These are phyloP conservation scores for Petaurus breviceps DNA, from an alignment of 2,113 vertebrate species.

Conservation along the genomic window DNA sequence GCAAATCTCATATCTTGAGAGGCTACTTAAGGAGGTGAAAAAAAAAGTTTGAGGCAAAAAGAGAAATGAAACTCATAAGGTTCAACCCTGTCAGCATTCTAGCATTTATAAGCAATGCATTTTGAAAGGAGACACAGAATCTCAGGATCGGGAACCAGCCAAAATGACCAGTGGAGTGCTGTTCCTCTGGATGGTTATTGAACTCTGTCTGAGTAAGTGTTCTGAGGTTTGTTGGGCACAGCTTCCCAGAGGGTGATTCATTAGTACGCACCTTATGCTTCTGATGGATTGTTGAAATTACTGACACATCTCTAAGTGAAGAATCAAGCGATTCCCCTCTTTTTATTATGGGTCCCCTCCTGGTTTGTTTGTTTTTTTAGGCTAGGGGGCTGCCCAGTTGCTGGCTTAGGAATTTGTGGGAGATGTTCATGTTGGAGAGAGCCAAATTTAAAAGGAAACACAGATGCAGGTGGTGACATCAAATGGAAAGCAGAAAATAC, in stretches of 20 bases:
- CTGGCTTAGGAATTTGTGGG: neutral
- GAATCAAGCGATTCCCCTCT: neutral
- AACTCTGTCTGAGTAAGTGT: conserved; percentile 75
- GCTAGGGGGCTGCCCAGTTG: neutral
- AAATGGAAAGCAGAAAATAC: neutral
- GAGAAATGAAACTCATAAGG: conserved; percentile 65
- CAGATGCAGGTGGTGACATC: neutral
- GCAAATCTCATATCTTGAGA: conserved; percentile 37
- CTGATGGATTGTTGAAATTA: neutral
- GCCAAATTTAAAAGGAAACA: conserved; percentile 5
- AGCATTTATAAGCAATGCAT: conserved; percentile 60
- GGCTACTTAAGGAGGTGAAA: conserved; percentile 35
- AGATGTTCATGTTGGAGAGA: conserved; percentile 5
- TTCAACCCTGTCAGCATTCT: conserved; percentile 72
- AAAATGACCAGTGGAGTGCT: conserved; percentile 65
- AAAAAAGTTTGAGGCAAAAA: conserved; percentile 64
- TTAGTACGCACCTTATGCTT: neutral
- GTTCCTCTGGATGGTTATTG: conserved; percentile 64
- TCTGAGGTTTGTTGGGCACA: neutral
- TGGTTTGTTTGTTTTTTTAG: neutral
- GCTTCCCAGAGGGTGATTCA: neutral
- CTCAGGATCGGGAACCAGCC: neutral
- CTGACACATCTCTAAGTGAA: neutral
- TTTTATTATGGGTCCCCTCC: neutral
- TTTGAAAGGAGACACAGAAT: conserved; percentile 23